Conservation (phyloP, 2,797 vertebrate genomes). For the Manis pentadactyla region DNA sequence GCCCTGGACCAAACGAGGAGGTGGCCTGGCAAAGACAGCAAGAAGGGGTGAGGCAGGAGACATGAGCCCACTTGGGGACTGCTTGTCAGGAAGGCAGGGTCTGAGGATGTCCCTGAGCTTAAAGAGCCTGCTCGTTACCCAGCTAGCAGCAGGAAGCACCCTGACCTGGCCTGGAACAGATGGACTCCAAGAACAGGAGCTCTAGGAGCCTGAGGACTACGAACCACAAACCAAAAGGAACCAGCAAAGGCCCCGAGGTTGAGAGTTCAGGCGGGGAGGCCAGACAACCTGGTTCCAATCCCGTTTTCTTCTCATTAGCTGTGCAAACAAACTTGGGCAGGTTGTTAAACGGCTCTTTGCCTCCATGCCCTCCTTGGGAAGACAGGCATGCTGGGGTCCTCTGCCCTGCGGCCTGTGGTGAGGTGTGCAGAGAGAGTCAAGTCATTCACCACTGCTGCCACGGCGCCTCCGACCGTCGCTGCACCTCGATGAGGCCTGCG, state of each 20-base stretch:
- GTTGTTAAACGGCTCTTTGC: neutral
- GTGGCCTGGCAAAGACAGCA: no score
- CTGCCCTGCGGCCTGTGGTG: accelerated
- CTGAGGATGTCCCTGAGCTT: neutral
- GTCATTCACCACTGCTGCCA: no score
- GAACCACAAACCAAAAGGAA: neutral
- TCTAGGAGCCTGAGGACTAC: neutral
- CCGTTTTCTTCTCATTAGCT: neutral
- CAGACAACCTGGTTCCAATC: neutral
- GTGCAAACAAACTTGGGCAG: no score
- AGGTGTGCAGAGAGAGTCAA: neutral
- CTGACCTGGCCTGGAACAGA: neutral
- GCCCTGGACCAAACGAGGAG: no score
- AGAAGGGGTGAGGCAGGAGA: neutral
- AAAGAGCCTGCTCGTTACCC: no score
- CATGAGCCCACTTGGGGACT: accelerated
- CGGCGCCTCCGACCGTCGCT: accelerated
- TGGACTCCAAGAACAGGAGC: neutral
- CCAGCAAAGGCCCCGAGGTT: neutral
- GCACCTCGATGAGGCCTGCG: no score
- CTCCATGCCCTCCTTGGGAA: neutral
- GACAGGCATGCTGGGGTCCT: no score
- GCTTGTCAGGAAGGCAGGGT: neutral
- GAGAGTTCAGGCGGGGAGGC: neutral
- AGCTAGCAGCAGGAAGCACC: no score